Evolutionary conservation across 2,888 invertebrate species (phyloP).

Genomic region (Eupithecia vulgata): DNA sequence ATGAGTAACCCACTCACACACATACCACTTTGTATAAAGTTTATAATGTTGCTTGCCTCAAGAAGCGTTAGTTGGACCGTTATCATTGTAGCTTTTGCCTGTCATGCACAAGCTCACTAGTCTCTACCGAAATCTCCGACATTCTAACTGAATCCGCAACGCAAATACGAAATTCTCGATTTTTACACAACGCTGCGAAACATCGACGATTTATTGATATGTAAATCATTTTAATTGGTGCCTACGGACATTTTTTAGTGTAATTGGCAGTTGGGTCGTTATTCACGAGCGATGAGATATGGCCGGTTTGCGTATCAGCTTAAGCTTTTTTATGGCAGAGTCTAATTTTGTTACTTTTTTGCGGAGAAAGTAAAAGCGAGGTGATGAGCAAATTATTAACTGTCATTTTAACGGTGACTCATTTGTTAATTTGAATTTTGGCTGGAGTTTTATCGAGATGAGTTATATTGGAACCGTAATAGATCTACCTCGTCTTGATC

Average conservation of each 20-base stretch:
- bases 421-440: neutral
- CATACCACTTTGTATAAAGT: neutral
- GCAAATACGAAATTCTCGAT: constrained; percentile 41
- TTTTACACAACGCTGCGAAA: constrained; percentile 53
- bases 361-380: neutral
- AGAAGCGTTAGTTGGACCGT: neutral
- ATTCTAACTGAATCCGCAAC: constrained; percentile 17
- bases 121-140: neutral
- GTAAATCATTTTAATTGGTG: constrained; percentile 84
- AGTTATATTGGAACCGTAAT: neutral
- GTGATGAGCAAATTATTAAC: neutral
- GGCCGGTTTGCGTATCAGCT: constrained; percentile 31
- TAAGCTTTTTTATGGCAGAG: constrained; percentile 27
- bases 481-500: no score
- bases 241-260: constrained; percentile 79
- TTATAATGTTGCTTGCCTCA: neutral
- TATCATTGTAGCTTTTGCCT: neutral
- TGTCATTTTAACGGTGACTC: neutral
- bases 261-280: constrained; percentile 79
- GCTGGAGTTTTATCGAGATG: neutral
- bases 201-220: constrained; percentile 78
- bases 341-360: constrained; percentile 24
- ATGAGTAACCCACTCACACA: neutral
- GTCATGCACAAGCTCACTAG: neutral
- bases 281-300: constrained; percentile 61